Evolutionary conservation across 2,113 vertebrate genomes (phyloP).

Genomic region (Macaca nemestrina): DNA sequence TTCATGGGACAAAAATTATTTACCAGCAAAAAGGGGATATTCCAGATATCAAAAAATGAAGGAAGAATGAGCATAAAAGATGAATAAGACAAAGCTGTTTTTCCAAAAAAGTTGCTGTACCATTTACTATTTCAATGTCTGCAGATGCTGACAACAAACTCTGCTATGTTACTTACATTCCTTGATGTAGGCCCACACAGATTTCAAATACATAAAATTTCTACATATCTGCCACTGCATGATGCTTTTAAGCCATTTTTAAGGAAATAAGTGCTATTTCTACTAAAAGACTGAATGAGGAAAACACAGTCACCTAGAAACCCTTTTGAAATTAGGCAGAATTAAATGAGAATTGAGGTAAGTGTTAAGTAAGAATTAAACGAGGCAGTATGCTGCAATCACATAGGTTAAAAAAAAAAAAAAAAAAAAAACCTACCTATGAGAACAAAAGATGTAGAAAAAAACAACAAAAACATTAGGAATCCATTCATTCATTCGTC

Average conservation of each 20-base stretch:
- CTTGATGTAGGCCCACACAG: not conserved
- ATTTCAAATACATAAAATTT: slow-evolving; percentile 25
- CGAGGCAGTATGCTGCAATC: not conserved
- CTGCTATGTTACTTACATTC: not conserved
- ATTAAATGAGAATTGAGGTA: not conserved
- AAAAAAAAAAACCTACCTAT: not conserved
- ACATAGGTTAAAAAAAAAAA: not conserved
- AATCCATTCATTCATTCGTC: not conserved
- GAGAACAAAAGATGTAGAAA: not conserved
- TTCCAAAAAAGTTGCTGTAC: not conserved
- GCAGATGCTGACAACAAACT: not conserved
- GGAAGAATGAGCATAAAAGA: not conserved
- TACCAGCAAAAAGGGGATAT: not conserved
- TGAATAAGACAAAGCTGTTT: not conserved
- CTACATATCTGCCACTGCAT: not conserved
- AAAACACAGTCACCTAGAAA: not conserved
- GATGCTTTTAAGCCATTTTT: not conserved
- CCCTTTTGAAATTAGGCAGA: not conserved
- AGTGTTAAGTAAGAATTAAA: slow-evolving; percentile 1
- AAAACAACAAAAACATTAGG: not conserved
- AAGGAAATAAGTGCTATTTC: not conserved
- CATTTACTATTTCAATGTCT: not conserved
- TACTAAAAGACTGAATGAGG: not conserved
- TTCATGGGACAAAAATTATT: slow-evolving; percentile 32
- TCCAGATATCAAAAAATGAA: not conserved